A percentile compares a stretch with the other conserved stretches of the same genome.
Evolutionary conservation across 1,140 invertebrate genomes (phyloP).

Genomic region (Delia radicum): DNA sequence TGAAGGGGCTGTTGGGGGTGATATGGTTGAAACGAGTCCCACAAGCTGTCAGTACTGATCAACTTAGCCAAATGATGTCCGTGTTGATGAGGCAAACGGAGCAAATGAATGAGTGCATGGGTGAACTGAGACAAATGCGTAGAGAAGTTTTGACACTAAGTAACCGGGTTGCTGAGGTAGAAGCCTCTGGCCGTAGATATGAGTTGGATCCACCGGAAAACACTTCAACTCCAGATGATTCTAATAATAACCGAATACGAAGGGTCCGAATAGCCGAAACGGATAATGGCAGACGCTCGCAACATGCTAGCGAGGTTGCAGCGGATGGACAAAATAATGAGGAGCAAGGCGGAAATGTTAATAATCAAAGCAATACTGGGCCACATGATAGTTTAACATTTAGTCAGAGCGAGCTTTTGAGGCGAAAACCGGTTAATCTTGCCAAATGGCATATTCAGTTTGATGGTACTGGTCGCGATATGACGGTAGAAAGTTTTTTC

Average conservation of each 20-base stretch:
- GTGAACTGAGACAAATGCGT: neutral
- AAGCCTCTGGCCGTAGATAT: neutral
- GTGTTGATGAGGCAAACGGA: neutral
- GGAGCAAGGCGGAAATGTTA: no score
- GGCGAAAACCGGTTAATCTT: neutral
- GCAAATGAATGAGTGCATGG: neutral
- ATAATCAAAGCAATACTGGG: no score
- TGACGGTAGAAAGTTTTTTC: neutral
- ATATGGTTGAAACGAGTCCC: neutral
- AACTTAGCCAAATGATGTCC: neutral
- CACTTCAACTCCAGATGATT: neutral
- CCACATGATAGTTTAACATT: neutral
- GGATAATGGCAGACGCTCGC: neutral
- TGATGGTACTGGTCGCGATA: neutral
- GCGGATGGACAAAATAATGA: no score
- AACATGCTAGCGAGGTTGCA: neutral
- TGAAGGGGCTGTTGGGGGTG: neutral
- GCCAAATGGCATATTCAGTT: slow-evolving; percentile 4
- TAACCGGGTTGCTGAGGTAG: neutral
- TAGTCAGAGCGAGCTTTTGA: neutral
- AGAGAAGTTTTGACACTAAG: neutral
- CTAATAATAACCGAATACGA: no score
- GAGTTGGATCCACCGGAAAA: neutral
- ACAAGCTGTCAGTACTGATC: neutral
- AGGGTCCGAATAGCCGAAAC: no score